Base-by-base conservation (phyloP, 2,888 invertebrate genomes). In the Actias luna region DNA sequence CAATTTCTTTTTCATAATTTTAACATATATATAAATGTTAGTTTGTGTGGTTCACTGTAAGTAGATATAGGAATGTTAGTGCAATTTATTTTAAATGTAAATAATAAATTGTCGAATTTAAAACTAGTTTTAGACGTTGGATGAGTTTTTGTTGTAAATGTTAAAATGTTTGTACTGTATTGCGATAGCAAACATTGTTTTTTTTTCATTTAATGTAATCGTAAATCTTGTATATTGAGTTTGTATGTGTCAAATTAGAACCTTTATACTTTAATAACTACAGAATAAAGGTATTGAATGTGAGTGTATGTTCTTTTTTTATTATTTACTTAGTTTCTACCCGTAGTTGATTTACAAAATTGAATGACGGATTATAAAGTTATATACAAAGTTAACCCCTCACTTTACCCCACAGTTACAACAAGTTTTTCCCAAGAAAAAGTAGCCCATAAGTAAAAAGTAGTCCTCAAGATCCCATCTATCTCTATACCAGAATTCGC, bases 241-340 rank as follows among this genome's bases (percentile, higher is more conserved):
- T 46, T 55, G 35, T 61, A 71, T 78, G 85, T 86, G 83, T 87
- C 84, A 87, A 85, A 84, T 80, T 78, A 79, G 79, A 79, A 77
- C 82, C 80, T 82, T 75, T 82, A 78, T 83, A 82, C 81, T 80
- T 82, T 81, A 81, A 76, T 79, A 80, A 74, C 71, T 80, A 82
- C 77, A 74, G 70, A 87, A 84, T 87, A 88, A 87, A 87, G 74
- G 78, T 80, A 77, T 83, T 73, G 79, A 79, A 77, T 73, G 73
- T 69, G 62, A 66, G 36, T 36, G 16, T 35, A 14, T 62, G 63
- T 57, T 58, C 71, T 69, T 63, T 62, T 64, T 67, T 16, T 59
- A 12, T 42, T 60, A 35, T 18, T 35, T 52, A 25, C 8, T 31
- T 59, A 36, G 14, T 39, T 33, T 33, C 33, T 33, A 7, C 33